Conservation (phyloP, 2,888 invertebrate genomes). For the Lithophane ornitopus region DNA sequence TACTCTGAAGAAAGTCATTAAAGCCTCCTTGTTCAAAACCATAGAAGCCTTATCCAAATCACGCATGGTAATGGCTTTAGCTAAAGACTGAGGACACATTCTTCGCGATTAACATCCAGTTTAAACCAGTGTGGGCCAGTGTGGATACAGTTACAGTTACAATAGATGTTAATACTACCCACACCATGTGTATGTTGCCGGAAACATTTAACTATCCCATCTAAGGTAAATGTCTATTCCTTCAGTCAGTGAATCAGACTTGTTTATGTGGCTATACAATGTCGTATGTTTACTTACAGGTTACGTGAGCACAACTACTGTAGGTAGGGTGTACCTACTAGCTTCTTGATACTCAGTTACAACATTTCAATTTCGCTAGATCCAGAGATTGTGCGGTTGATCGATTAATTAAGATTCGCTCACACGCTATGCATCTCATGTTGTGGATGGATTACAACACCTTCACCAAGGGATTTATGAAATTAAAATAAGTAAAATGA, state of each 20-base stretch:
- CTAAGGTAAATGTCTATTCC: constrained; percentile 29
- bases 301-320: constrained; percentile 18
- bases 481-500: no score
- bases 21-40: background rate
- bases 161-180: constrained; percentile 40
- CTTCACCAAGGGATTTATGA: background rate
- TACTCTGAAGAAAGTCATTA: background rate
- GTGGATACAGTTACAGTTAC: constrained; percentile 34
- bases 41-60: background rate
- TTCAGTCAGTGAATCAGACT: constrained; percentile 12
- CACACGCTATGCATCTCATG: background rate
- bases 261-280: constrained; percentile 32
- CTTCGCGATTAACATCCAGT: constrained; percentile 26
- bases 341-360: background rate
- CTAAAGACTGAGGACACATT: constrained; percentile 7
- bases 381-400: constrained; percentile 12
- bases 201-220: constrained; percentile 34
- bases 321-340: no score
- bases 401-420: constrained; percentile 38
- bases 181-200: constrained; percentile 39
- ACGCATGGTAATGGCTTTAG: constrained; percentile 19
- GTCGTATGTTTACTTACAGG: background rate
- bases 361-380: constrained; percentile 22
- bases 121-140: constrained; percentile 11
- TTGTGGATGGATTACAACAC: constrained; percentile 17